Evolutionary conservation across 2,797 vertebrate species (phyloP).

Genomic region (Typhlichthys eigenmanni): DNA sequence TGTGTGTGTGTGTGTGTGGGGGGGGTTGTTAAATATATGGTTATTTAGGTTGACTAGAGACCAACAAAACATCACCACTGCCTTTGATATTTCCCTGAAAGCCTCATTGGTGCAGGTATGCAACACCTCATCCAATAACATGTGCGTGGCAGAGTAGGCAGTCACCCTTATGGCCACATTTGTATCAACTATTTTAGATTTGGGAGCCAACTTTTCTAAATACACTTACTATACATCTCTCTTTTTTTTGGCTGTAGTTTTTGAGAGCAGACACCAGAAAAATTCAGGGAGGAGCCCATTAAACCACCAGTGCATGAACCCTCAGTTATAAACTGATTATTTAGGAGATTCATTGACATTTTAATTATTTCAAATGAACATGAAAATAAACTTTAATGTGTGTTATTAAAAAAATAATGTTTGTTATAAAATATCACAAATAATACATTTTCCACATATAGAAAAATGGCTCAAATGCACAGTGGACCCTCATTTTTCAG

Average conservation of each 20-base stretch:
- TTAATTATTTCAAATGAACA: neutral
- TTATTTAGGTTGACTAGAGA: too few species aligned
- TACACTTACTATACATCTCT: constrained; percentile 35
- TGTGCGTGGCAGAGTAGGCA: constrained; percentile 27
- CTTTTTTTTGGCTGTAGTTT: constrained; percentile 44
- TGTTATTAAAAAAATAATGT: neutral
- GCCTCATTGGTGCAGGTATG: constrained; percentile 32
- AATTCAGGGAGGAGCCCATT: constrained; percentile 53
- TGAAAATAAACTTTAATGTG: constrained; percentile 9
- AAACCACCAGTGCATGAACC: constrained; percentile 66
- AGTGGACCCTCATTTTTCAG: neutral
- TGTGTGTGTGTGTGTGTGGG: too few species aligned
- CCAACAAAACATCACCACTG: neutral
- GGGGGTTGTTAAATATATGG: too few species aligned
- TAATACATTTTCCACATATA: too few species aligned
- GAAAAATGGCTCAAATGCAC: neutral
- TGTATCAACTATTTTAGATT: constrained; percentile 51
- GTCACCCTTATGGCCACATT: constrained; percentile 38
- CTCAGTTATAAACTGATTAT: constrained; percentile 57
- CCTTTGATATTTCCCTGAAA: constrained; percentile 22
- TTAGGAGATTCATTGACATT: neutral
- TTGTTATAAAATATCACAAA: neutral
- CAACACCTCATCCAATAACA: constrained; percentile 32
- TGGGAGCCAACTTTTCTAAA: constrained; percentile 38
- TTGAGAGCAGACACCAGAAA: constrained; percentile 59